Evolutionary conservation across 2,113 vertebrate genomes (phyloP), one percentile per base, ranked within the genome.

Genomic region (Sula dactylatra): DNA sequence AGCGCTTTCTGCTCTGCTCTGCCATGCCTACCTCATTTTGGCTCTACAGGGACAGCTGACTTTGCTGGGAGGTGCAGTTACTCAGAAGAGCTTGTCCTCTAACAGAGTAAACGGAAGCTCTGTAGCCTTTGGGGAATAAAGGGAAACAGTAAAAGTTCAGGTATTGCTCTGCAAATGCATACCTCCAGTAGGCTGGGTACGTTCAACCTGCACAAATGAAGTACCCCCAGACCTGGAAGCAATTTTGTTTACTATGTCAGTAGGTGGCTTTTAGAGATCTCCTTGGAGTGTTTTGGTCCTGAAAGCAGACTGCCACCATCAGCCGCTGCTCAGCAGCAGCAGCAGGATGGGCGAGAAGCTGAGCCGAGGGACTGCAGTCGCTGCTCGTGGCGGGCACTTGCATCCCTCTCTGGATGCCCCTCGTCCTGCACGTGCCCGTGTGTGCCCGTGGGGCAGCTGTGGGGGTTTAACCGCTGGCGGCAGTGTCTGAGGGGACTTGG

Each of bases 381-480:
- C 44, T 29, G 25, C 49, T 86, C 4, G 0, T 2, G 21, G 9
- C 0, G 7, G 62, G 7, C n/a, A 1, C 47, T 29, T 1, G 12
- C 19, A 2, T 3, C 66, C 45, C 71, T 34, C 14, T 16, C 40
- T 1, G 10, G 58, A 0, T 12, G 44, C 42, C 13, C 34, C 32
- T 26, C 2, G 0, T 16, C 86, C 54, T 62, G 40, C 32, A 31
- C 2, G 3, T 32, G 8, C 40, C 34, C 24, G 7, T 8, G 13
- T 4, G 52, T 16, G 50, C 55, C 67, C 6, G 0, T 0, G 9
- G 62, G 55, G 29, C 26, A 11, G 0, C 13, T 1, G 0, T 0
- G 4, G 47, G 13, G 15, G 18, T 42, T 4, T 8, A 19, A 1
- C 13, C 1, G 8, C 54, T 16, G 64, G 20, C 6, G 10, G 19